Evolutionary conservation across 1,140 invertebrate genomes (phyloP).

Genomic region (Tetragonula clypearis): DNA sequence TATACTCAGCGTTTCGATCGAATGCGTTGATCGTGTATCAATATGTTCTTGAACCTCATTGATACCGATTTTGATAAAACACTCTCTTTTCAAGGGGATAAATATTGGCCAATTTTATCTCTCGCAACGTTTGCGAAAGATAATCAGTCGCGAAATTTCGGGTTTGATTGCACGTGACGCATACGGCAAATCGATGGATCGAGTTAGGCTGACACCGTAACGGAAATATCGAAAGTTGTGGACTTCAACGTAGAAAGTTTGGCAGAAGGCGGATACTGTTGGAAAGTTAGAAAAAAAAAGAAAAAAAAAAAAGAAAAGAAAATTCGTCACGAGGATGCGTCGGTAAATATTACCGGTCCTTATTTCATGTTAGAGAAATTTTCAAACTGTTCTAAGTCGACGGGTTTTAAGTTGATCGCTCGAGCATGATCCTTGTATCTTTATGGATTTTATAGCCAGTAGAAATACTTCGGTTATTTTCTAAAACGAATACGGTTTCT

Average conservation of each 20-base stretch:
- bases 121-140: neutral
- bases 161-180: neutral
- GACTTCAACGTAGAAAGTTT: neutral
- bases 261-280: neutral
- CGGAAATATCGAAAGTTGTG: slow-evolving; percentile 30
- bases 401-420: neutral
- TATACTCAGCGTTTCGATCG: neutral
- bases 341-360: slow-evolving; percentile 21
- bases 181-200: neutral
- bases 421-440: neutral
- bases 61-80: neutral
- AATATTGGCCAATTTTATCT: neutral
- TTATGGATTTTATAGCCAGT: neutral
- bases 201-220: neutral
- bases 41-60: neutral
- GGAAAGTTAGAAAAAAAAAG: slow-evolving; percentile 21
- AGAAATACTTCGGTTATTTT: slow-evolving; percentile 1
- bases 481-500: neutral
- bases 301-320: neutral
- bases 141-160: neutral
- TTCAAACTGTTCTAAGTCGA: slow-evolving; percentile 18
- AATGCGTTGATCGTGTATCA: no score
- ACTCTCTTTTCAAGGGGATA: neutral
- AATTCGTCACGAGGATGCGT: slow-evolving; percentile 29
- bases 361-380: slow-evolving; percentile 32